phyloP scores from a whole-genome alignment of 2,797 vertebrate species.

The Peromyscus attwateri region DNA sequence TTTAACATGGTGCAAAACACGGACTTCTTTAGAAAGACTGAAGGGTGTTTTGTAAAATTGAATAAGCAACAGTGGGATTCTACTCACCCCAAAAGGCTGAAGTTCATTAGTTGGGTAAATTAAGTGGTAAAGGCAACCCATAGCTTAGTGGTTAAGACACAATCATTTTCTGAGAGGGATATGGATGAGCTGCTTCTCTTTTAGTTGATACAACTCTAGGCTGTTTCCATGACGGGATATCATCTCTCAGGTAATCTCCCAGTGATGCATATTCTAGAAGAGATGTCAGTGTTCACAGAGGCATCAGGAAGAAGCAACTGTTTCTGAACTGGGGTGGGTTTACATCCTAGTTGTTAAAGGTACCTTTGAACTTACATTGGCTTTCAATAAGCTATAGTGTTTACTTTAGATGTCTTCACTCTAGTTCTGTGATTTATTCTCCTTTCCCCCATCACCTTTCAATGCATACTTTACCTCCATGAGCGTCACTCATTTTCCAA shows the following conservation, averaged over 20 bases:
- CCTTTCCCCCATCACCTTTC: neutral
- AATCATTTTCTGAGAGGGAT: neutral
- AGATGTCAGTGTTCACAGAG: neutral
- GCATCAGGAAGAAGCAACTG: neutral
- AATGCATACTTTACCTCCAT: neutral
- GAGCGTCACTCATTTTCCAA: neutral
- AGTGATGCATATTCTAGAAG: neutral
- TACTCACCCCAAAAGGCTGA: neutral
- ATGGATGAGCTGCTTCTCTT: neutral
- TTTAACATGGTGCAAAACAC: neutral
- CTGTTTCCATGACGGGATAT: neutral
- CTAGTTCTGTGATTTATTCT: neutral
- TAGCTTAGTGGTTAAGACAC: neutral
- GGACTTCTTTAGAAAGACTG: neutral
- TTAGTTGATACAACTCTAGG: neutral
- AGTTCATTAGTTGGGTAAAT: neutral
- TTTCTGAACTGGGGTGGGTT: neutral
- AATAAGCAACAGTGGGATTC: neutral
- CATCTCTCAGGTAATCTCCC: neutral
- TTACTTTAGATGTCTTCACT: constrained; percentile 15
- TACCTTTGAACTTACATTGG: neutral
- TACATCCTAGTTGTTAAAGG: neutral
- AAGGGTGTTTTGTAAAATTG: constrained; percentile 41
- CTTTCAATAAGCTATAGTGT: neutral
- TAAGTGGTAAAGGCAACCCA: constrained; percentile 3